Conservation (phyloP, 2,888 invertebrate species). For the Mesorhabditis sp. region DNA sequence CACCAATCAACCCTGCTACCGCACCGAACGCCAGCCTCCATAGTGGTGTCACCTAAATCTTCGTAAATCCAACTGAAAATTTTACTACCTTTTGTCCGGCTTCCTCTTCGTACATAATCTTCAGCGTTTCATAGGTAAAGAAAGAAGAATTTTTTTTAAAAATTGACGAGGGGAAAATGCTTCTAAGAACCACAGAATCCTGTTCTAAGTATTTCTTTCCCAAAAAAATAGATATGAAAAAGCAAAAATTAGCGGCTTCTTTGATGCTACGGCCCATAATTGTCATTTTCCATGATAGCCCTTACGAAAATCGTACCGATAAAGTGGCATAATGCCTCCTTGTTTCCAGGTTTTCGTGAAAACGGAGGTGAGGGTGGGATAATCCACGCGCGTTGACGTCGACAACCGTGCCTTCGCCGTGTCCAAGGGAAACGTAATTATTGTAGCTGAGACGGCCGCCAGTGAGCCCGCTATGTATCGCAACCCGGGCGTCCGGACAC, state of each 20-base stretch:
- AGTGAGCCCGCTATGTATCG: conserved; percentile 85
- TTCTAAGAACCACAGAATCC: no score
- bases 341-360: conserved; percentile 49
- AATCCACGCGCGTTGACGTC: conserved; percentile 29
- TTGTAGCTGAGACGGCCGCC: conserved; percentile 90
- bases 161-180: no score
- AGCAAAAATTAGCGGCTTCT: conserved; percentile 6
- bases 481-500: conserved; percentile 61
- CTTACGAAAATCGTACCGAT: conserved; percentile 20
- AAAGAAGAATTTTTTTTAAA: no score
- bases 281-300: conserved; percentile 16
- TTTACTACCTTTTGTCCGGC: conserved; percentile 28
- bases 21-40: conserved; percentile 78
- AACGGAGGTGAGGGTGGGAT: conserved; percentile 26
- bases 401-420: conserved; percentile 72
- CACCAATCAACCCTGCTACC: conserved; percentile 79
- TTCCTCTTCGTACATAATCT: conserved; percentile 69
- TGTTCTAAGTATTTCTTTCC: no score
- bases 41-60: conserved; percentile 26
- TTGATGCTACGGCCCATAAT: conserved; percentile 13
- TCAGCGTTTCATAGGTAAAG: conserved; percentile 91
- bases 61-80: not conserved
- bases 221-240: no score
- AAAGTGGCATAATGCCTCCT: conserved; percentile 44
- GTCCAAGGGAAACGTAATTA: conserved; percentile 90